Base-by-base conservation (phyloP, 1,140 invertebrate genomes). In the Samia ricini region DNA sequence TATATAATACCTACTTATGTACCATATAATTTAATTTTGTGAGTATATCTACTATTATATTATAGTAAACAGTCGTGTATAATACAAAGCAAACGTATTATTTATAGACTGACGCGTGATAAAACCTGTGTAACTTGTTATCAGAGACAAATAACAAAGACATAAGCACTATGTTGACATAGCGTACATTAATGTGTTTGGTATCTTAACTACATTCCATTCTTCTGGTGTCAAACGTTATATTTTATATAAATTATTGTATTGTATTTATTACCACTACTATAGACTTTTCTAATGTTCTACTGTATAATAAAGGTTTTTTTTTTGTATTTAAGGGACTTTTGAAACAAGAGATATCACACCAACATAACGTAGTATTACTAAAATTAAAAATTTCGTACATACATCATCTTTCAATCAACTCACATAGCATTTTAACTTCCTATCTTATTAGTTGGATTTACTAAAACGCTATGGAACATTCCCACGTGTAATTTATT, bases 141-240 rank as follows among this genome's bases (percentile, higher is more conserved):
- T 83, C 82, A 76, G 52, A 73, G 61, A 75, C 74, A 80, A 71
- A 82, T 76, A 83, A 85, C 77, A 61, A 79, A 79, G 78, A 75
- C 69, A 74, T 83, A 77, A 80, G 76, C 72, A 60, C 51, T 42
- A 56, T 55, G 57, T 51, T 33, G 49, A 52, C 57, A 60, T 42
- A 65, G 51, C n/a, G n/a, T 59, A 57, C 50, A 56, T 64, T 42
- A 42, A 42, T 42, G 66, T 51, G 51, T 20, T 36, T 63, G 33
- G 33, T 68, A 68, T 68, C 66, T 63, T 68, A 68, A 68, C 60
- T 60, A 61, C 48, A 6, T 52, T 26, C 23, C 52, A 57, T 61
- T 54, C 7, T 42, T 42, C 10, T 42, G 33, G 15, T 4, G 12
- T 15, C 33, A 4, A 42, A 1, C 33, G n/a, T n/a, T n/a, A 42